Conservation (phyloP, 2,888 invertebrate species). For the Mythimna vitellina region DNA sequence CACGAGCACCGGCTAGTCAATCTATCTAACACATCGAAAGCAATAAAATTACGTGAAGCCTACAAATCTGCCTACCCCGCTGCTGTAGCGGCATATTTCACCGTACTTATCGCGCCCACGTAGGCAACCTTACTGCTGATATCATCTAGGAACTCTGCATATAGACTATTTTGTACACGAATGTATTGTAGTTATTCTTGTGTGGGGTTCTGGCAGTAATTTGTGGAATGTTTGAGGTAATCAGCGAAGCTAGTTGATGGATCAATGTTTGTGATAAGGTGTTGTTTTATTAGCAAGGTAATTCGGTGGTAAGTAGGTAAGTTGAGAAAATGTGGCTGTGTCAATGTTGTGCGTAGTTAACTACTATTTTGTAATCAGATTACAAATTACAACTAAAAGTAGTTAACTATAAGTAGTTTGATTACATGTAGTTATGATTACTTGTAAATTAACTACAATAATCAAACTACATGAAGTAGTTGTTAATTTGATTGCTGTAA, state of each 20-base stretch:
- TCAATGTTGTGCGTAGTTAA: too few relatives aligned
- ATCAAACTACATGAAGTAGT: too few relatives aligned
- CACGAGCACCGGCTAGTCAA: constrained; percentile 10
- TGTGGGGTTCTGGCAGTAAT: constrained; percentile 14
- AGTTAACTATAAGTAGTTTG: too few relatives aligned
- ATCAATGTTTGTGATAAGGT: not conserved
- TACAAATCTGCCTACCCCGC: constrained; percentile 53
- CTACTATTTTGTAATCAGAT: too few relatives aligned
- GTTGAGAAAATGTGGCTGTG: too few relatives aligned
- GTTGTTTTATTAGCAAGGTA: not conserved
- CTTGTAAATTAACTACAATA: too few relatives aligned
- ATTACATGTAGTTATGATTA: too few relatives aligned
- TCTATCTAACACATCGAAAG: constrained; percentile 39
- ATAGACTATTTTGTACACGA: constrained; percentile 53
- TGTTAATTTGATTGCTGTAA: too few relatives aligned
- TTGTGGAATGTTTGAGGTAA: constrained; percentile 15
- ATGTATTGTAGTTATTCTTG: constrained; percentile 7
- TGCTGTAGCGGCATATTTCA: constrained; percentile 68
- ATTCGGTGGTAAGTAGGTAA: too few relatives aligned
- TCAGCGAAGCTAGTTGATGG: not conserved
- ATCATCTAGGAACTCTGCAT: constrained; percentile 66
- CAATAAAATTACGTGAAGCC: constrained; percentile 51
- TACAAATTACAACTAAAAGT: too few relatives aligned
- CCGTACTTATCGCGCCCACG: constrained; percentile 71
- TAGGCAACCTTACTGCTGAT: constrained; percentile 73